These are phyloP conservation scores for Orthosia cruda DNA, from an alignment of 2,888 invertebrate genomes.

Conservation along the genomic window DNA sequence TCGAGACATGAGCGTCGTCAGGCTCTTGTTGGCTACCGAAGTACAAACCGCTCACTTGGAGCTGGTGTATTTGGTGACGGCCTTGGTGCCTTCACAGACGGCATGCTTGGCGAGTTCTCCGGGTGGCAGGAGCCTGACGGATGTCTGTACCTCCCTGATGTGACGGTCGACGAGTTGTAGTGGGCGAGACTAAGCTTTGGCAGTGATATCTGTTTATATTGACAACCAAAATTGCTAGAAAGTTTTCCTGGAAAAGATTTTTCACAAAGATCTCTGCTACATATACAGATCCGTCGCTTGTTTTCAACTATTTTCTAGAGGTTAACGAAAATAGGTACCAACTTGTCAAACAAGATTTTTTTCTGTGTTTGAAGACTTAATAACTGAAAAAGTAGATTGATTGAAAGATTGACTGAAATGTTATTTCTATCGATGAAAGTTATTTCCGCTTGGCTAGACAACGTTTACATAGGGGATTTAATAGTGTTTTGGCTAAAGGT, in stretches of 20 bases:
- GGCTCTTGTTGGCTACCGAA: not conserved
- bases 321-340: not conserved
- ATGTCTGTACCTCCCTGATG: conserved; percentile 94
- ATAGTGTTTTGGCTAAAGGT: not conserved
- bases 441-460: conserved; percentile 46
- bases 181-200: too few species aligned
- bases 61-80: conserved; percentile 92
- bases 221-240: too few species aligned
- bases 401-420: conserved; percentile 28
- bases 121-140: conserved; percentile 93
- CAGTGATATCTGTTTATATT: too few species aligned
- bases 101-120: conserved; percentile 94
- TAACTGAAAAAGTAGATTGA: not conserved
- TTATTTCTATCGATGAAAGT: conserved; percentile 19
- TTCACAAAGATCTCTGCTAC: not conserved
- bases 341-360: conserved; percentile 14
- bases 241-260: not conserved
- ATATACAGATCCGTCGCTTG: not conserved
- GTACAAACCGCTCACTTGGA: conserved; percentile 73
- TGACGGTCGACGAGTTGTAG: conserved; percentile 90
- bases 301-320: not conserved
- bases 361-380: conserved; percentile 19
- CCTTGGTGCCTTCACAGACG: conserved; percentile 93
- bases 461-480: conserved; percentile 22
- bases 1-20: too few species aligned